Evolutionary conservation across 2,888 invertebrate genomes (phyloP).

Genomic region (Drosophila nigritarsus): DNA sequence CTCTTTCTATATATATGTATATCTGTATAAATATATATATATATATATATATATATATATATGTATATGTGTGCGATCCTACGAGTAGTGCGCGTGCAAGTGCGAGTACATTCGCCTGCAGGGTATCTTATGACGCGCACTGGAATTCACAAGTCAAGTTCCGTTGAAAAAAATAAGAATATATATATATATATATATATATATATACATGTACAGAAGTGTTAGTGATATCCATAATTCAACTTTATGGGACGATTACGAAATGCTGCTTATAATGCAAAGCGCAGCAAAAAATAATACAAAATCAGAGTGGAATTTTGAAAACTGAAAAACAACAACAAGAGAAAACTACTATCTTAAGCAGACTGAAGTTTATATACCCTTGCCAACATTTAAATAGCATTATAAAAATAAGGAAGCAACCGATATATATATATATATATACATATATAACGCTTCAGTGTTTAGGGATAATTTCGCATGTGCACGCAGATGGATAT

Average conservation of each 20-base stretch:
- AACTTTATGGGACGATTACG: conserved; percentile 13
- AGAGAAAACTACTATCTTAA: neutral
- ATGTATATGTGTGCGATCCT: conserved; percentile 1
- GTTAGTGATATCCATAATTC: conserved; percentile 42
- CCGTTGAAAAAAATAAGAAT: conserved; percentile 50
- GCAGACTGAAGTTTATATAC: neutral
- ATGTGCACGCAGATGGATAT: neutral
- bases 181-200: neutral
- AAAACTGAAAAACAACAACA: neutral
- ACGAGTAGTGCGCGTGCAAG: conserved; percentile 48
- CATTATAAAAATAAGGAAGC: neutral
- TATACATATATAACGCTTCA: neutral
- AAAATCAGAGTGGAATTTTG: conserved; percentile 9
- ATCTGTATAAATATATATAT: neutral
- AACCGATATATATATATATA: neutral
- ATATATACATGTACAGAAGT: neutral
- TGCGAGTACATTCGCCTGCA: conserved; percentile 69
- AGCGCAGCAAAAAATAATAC: conserved; percentile 52
- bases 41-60: neutral
- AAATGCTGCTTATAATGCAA: conserved; percentile 52
- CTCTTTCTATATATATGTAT: neutral
- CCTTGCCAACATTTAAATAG: neutral
- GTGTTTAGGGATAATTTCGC: neutral
- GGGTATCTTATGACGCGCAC: conserved; percentile 62
- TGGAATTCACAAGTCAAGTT: conserved; percentile 66